Base-by-base conservation (phyloP, 2,797 vertebrate species). In the Salarias fasciatus region DNA sequence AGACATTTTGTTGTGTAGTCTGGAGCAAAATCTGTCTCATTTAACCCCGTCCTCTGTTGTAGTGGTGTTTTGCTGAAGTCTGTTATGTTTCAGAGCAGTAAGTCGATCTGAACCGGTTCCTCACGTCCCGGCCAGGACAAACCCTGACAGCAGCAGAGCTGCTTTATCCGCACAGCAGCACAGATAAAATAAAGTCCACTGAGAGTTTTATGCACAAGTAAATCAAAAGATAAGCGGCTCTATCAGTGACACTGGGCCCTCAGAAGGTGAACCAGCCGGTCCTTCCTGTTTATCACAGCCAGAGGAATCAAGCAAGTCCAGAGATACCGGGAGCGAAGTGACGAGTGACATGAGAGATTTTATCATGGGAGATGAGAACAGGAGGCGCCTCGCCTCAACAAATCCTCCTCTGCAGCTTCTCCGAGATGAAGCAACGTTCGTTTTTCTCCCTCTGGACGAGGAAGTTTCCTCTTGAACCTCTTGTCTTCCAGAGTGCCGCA, bases 291-390 rank as follows among this genome's bases (percentile, higher is more conserved):
- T 80, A 86, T 86, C 79, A 72, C 77, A 60, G 74, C 53, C 75
- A 10, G 71, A 76, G 69, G 75, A 74, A 75, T 79, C 53, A 46
- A 72, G 61, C 18, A 45, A 51, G 61, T 51, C 69, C 59, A 61
- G 66, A 80, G 86, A 87, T 88, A 84, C 56, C 81, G 77, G 73
- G 38, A 69, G 74, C 73, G 67, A 53, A 73, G 77, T 70, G 53
- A 57, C 77, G 72, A 81, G 83, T 69, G 74, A 84, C 81, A 80
- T 63, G 54, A 49, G 80, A 84, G 86, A 88, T 84, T 50, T 63
- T 87, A 89, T 88, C 85, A 55, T 73, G 52, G 8, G 47, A 74
- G 68, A 49, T 18, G 63, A 65, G 64, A 64, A 79, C 75, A 50
- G 72, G 56, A 64, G 62, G 68, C 28, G 11, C 6, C 12, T 36